Conservation (phyloP, 2,888 invertebrate genomes). For the Eupithecia pulchellata region DNA sequence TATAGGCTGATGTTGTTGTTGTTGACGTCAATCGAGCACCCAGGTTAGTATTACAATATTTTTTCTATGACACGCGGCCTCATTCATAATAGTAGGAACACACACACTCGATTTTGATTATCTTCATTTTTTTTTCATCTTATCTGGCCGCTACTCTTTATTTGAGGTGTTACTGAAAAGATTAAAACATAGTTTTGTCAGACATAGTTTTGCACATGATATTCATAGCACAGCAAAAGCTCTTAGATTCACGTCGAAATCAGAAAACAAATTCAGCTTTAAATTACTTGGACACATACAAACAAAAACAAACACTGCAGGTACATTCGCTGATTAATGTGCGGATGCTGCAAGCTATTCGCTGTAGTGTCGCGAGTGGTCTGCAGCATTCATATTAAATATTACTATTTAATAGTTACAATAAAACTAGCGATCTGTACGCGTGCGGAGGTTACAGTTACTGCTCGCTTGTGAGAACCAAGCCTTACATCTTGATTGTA, state of each 20-base stretch:
- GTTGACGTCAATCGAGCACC: background rate
- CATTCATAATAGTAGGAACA: too few relatives aligned
- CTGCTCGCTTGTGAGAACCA: background rate
- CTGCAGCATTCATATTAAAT: too few relatives aligned
- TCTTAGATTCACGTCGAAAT: background rate
- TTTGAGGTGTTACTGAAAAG: background rate
- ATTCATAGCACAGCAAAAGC: too few relatives aligned
- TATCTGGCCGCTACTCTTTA: background rate
- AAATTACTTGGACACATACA: too few relatives aligned
- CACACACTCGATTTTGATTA: too few relatives aligned
- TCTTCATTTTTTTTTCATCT: background rate
- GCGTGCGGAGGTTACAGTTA: background rate
- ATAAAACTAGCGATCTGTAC: background rate
- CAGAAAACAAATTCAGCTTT: too few relatives aligned
- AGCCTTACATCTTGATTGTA: constrained; percentile 29
- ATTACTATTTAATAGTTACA: too few relatives aligned
- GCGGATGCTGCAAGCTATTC: background rate
- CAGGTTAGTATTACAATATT: background rate
- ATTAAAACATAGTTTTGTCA: too few relatives aligned
- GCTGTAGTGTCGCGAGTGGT: background rate
- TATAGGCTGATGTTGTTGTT: too few relatives aligned
- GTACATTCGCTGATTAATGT: background rate
- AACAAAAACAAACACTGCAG: background rate
- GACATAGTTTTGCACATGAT: too few relatives aligned
- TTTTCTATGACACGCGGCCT: background rate